Evolutionary conservation across 2,113 vertebrate species (phyloP).

Genomic region (Percina caprodes): DNA sequence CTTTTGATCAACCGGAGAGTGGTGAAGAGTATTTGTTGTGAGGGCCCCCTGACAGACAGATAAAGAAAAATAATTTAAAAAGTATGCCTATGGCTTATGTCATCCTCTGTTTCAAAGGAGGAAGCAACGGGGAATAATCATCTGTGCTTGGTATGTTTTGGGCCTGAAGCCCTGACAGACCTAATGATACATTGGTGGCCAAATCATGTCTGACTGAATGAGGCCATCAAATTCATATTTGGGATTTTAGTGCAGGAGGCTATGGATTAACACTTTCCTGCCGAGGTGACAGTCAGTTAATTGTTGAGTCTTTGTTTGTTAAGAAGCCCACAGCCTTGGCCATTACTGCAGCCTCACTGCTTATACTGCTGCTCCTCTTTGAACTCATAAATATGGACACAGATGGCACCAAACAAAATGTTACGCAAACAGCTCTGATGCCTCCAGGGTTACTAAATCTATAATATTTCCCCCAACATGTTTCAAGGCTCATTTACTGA

Average conservation of each 20-base stretch:
- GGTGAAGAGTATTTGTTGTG: slow-evolving; percentile 6
- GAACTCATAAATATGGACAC: slow-evolving; percentile 62
- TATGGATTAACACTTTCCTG: slow-evolving; percentile 41
- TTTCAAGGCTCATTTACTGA: slow-evolving; percentile 42
- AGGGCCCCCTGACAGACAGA: slow-evolving; percentile 26
- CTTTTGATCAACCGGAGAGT: slow-evolving; percentile 21
- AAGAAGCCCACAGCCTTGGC: slow-evolving; percentile 14
- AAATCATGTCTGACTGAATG: slow-evolving; percentile 78
- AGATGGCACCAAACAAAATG: slow-evolving; percentile 77
- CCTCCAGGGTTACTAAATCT: slow-evolving; percentile 70
- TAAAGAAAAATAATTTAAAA: slow-evolving; percentile 29
- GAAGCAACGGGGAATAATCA: slow-evolving; percentile 60
- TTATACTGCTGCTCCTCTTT: slow-evolving; percentile 43
- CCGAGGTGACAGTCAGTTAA: slow-evolving; percentile 29
- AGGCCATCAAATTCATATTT: slow-evolving; percentile 69
- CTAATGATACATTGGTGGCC: slow-evolving; percentile 60
- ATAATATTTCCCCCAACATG: slow-evolving; percentile 47
- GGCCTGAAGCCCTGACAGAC: slow-evolving; percentile 68
- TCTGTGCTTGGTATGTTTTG: slow-evolving; percentile 67
- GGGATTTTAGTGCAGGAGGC: slow-evolving; percentile 39
- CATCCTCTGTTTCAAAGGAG: slow-evolving; percentile 55
- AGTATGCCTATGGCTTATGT: slow-evolving; percentile 63
- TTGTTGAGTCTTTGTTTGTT: slow-evolving; percentile 33
- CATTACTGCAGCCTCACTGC: slow-evolving; percentile 49
- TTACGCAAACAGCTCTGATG: slow-evolving; percentile 72